Evolutionary conservation across 2,113 vertebrate species (phyloP).

Genomic region (Syngnathoides biaculeatus): DNA sequence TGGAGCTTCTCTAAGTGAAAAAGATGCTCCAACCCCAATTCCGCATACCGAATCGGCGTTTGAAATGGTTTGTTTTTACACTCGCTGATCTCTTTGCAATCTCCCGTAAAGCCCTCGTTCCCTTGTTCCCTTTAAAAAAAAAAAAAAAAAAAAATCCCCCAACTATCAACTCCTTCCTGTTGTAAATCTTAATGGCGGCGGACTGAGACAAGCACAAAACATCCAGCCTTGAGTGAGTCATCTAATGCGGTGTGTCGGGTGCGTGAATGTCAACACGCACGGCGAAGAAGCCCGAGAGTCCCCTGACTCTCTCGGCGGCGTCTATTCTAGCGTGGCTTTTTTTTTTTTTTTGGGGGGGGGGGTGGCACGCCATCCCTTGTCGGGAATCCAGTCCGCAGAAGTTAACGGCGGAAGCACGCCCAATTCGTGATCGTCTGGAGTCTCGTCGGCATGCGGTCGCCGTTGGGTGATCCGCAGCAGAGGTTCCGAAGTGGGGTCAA

Average conservation of each 20-base stretch:
- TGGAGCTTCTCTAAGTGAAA: conserved; percentile 22
- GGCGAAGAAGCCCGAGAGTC: conserved; percentile 48
- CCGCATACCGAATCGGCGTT: background rate
- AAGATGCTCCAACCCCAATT: background rate
- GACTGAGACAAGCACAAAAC: conserved; percentile 45
- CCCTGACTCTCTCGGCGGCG: conserved; percentile 42
- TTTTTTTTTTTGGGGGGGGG: background rate
- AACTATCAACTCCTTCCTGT: conserved; percentile 50
- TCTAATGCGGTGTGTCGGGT: conserved; percentile 42
- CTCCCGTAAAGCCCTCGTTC: conserved; percentile 24
- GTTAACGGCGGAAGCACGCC: no score
- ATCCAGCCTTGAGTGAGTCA: conserved; percentile 63
- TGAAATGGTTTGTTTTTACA: background rate
- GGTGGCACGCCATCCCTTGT: no score
- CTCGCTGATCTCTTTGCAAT: conserved; percentile 18
- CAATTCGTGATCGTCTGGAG: no score
- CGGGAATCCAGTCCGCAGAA: background rate
- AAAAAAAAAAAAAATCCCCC: conserved; percentile 33
- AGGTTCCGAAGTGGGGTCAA: no score
- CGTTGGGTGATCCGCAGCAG: no score
- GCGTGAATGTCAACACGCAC: conserved; percentile 12
- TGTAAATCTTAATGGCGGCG: conserved; percentile 64
- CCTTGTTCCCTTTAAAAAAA: conserved; percentile 14
- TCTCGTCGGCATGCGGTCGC: no score
- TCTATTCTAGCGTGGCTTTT: conserved; percentile 54